Evolutionary conservation across 2,888 invertebrate species (phyloP).

Genomic region (Thymelicus lineola): DNA sequence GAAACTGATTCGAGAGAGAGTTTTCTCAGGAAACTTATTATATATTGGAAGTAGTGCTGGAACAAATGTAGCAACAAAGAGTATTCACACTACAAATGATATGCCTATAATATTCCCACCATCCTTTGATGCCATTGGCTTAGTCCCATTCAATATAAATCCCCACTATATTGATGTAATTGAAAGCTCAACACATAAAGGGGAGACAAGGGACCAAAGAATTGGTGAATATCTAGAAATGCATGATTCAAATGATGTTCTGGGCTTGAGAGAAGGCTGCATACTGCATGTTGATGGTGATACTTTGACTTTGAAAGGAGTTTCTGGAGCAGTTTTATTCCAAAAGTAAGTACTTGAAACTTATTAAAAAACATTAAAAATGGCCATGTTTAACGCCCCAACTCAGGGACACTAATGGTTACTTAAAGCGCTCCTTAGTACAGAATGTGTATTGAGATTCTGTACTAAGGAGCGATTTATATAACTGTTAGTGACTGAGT

Average conservation of each 20-base stretch:
- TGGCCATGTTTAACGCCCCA: too few relatives aligned
- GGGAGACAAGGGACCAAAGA: constrained; percentile 91
- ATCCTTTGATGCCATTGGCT: constrained; percentile 88
- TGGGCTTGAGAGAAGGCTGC: constrained; percentile 90
- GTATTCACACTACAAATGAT: constrained; percentile 94
- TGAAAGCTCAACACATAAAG: constrained; percentile 87
- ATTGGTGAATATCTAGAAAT: constrained; percentile 88
- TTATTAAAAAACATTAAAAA: too few relatives aligned
- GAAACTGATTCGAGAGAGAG: constrained; percentile 85
- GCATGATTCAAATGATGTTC: constrained; percentile 84
- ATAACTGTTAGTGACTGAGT: too few relatives aligned
- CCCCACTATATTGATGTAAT: constrained; percentile 91
- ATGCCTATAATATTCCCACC: constrained; percentile 94
- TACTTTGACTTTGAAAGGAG: constrained; percentile 86
- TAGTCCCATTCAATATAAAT: constrained; percentile 94
- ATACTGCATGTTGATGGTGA: constrained; percentile 86
- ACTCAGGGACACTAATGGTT: too few relatives aligned
- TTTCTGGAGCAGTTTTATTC: constrained; percentile 87
- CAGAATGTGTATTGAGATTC: too few relatives aligned
- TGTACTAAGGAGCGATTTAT: too few relatives aligned
- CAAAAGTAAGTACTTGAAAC: constrained; percentile 78
- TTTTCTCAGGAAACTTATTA: constrained; percentile 86
- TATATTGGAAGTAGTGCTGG: constrained; percentile 94
- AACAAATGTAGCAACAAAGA: constrained; percentile 92
- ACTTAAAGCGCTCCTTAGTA: too few relatives aligned